phyloP scores from a whole-genome alignment of 2,113 vertebrate genomes.

The Vulpes vulpes region DNA sequence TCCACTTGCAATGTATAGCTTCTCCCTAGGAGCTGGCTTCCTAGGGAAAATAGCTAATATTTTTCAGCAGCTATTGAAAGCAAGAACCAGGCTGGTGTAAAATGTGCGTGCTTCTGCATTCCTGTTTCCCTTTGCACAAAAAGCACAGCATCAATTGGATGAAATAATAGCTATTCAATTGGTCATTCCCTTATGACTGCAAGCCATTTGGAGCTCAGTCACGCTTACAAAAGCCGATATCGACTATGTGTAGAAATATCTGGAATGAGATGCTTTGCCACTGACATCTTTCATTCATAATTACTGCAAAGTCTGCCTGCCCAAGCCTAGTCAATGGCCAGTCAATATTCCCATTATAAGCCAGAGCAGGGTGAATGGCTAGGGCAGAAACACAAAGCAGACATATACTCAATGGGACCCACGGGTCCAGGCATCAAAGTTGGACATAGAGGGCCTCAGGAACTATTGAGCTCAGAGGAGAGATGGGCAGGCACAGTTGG shows the following conservation, averaged over 20 bases:
- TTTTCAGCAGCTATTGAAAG: slow-evolving; percentile 61
- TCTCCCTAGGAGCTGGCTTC: slow-evolving; percentile 55
- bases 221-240: slow-evolving; percentile 65
- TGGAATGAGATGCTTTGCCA: slow-evolving; percentile 63
- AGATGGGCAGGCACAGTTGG: rapidly evolving
- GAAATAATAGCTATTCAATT: slow-evolving; percentile 75
- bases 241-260: slow-evolving; percentile 76
- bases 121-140: slow-evolving; percentile 57
- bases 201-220: slow-evolving; percentile 72
- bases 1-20: background rate
- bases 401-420: background rate
- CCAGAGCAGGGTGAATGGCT: slow-evolving; percentile 35
- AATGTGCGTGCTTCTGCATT: slow-evolving; percentile 47
- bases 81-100: slow-evolving; percentile 52
- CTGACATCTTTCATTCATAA: slow-evolving; percentile 80
- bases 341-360: slow-evolving; percentile 74
- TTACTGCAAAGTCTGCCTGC: slow-evolving; percentile 66
- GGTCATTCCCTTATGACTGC: slow-evolving; percentile 67
- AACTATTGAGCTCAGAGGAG: background rate
- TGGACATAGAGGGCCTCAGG: background rate
- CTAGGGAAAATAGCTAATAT: slow-evolving; percentile 49
- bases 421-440: background rate
- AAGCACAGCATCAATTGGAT: slow-evolving; percentile 56
- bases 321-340: slow-evolving; percentile 59
- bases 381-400: slow-evolving; percentile 50